phyloP scores from a whole-genome alignment of 2,888 invertebrate species.

The Eubasilissa splendida region DNA sequence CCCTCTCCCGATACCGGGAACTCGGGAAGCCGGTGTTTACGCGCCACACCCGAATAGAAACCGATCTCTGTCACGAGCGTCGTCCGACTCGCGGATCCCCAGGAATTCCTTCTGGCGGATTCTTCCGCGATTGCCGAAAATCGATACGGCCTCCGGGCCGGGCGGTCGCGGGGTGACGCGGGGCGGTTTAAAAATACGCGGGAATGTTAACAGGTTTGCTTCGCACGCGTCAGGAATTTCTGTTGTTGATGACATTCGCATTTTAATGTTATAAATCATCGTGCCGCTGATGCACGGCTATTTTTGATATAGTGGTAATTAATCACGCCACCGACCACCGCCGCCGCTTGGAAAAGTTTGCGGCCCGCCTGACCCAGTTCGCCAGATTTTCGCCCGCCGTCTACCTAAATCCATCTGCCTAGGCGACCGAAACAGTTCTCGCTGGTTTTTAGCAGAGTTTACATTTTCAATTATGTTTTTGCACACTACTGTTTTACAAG shows the following conservation, averaged over 20 bases:
- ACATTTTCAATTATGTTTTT: no score
- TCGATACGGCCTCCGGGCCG: not conserved
- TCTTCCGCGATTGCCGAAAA: slow-evolving; percentile 4
- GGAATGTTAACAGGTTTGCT: not conserved
- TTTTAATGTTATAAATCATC: not conserved
- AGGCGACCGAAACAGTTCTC: no score
- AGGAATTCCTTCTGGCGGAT: not conserved
- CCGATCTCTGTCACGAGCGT: not conserved
- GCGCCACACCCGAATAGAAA: not conserved
- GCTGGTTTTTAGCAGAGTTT: no score
- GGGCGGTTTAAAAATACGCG: slow-evolving; percentile 6
- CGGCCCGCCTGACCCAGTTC: no score
- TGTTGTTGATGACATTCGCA: slow-evolving; percentile 22
- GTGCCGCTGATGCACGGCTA: not conserved
- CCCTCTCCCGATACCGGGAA: not conserved
- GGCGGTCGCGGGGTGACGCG: not conserved
- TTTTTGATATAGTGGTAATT: not conserved
- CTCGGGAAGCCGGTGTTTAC: not conserved
- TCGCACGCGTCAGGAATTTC: slow-evolving; percentile 10
- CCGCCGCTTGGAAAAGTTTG: not conserved
- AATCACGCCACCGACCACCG: not conserved
- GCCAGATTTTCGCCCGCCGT: no score
- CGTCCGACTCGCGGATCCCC: not conserved
- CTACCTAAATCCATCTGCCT: no score
- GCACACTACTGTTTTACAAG: no score